These are phyloP conservation scores for Notolepis coatsorum DNA, from an alignment of 2,797 vertebrate genomes.

Conservation along the genomic window DNA sequence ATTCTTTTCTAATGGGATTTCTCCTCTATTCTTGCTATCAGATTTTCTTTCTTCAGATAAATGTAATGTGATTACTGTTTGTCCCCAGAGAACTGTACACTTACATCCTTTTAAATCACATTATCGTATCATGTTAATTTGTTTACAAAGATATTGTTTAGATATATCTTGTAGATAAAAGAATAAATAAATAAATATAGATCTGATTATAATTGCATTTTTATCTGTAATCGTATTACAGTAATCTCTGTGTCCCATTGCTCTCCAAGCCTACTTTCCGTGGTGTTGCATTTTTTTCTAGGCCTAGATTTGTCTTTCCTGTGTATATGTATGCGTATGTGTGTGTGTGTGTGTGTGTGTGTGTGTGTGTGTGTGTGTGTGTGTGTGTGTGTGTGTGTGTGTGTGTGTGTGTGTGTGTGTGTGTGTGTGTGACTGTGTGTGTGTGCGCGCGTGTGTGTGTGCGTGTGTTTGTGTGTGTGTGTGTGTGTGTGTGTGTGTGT, in stretches of 20 bases:
- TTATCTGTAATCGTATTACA: neutral
- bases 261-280: slow-evolving; percentile 1
- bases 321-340: neutral
- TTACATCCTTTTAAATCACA: too few species aligned
- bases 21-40: too few species aligned
- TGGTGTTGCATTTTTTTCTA: slow-evolving; percentile 22
- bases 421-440: neutral
- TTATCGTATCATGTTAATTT: too few species aligned
- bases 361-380: neutral
- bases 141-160: too few species aligned
- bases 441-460: neutral
- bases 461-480: neutral
- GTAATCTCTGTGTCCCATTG: neutral
- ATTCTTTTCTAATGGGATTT: too few species aligned
- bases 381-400: neutral
- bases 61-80: neutral
- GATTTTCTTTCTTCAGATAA: slow-evolving; percentile 19
- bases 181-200: too few species aligned
- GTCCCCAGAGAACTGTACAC: too few species aligned
- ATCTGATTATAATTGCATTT: too few species aligned
- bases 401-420: slow-evolving; percentile 1
- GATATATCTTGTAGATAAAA: too few species aligned
- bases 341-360: neutral
- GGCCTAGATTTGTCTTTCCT: neutral
- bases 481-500: slow-evolving; percentile 2